phyloP scores from a whole-genome alignment of 2,113 vertebrate genomes.

The Oncorhynchus keta region DNA sequence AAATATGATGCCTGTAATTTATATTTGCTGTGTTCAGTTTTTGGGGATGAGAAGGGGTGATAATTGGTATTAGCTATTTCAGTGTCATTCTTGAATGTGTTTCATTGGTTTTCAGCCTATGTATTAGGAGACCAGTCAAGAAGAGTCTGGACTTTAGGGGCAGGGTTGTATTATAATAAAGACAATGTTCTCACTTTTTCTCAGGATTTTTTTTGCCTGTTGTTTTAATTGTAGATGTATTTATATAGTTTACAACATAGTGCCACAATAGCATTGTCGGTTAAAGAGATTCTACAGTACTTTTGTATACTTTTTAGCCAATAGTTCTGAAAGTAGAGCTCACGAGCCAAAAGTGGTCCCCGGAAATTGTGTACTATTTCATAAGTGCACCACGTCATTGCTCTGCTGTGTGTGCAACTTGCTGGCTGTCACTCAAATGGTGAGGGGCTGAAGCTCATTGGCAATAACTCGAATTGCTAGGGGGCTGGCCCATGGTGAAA shows the following conservation, averaged over 20 bases:
- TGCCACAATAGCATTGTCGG: constrained; percentile 31
- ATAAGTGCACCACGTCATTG: no score
- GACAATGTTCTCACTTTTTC: constrained; percentile 24
- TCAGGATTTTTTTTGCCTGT: constrained; percentile 47
- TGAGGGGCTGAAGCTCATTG: no score
- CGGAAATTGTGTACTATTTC: no score
- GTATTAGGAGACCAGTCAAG: constrained; percentile 19
- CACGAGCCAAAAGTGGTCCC: no score
- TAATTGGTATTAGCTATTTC: constrained; percentile 33
- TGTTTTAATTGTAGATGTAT: constrained; percentile 54
- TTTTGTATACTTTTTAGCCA: no score
- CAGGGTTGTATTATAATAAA: constrained; percentile 38
- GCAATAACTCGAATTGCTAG: no score
- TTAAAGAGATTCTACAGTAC: constrained; percentile 18
- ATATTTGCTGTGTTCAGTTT: constrained; percentile 53
- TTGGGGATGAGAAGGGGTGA: constrained; percentile 16
- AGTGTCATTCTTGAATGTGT: constrained; percentile 43
- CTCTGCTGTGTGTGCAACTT: no score
- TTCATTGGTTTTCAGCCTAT: constrained; percentile 40
- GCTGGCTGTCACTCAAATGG: no score
- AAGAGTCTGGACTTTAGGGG: constrained; percentile 4
- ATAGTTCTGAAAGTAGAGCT: no score
- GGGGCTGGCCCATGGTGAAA: no score
- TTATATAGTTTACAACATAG: constrained; percentile 22
- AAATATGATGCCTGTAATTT: constrained; percentile 65